Evolutionary conservation across 1,140 invertebrate genomes (phyloP).

Genomic region (Phymorhynchus buccinoides): DNA sequence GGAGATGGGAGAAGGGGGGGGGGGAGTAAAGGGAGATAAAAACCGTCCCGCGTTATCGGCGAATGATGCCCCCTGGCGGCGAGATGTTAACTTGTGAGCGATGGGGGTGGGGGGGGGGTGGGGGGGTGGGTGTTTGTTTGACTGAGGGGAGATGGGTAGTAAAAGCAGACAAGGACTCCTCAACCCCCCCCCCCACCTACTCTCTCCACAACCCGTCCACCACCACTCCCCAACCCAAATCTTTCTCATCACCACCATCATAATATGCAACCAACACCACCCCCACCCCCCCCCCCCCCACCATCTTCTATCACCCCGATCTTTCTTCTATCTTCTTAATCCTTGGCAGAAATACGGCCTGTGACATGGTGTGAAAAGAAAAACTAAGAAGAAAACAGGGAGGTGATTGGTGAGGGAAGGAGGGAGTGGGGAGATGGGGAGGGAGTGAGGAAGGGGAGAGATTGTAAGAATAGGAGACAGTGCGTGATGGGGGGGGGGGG

Average conservation of each 20-base stretch:
- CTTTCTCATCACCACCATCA: too few species aligned
- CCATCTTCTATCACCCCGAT: not conserved
- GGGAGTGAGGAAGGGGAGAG: not conserved
- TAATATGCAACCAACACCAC: too few species aligned
- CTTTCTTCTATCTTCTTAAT: not conserved
- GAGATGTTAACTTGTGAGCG: constrained; percentile 3
- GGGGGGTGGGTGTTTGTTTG: not conserved
- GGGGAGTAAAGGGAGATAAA: not conserved
- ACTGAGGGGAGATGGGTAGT: not conserved
- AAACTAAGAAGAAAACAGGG: not conserved
- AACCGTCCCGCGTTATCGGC: not conserved
- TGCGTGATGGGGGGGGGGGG: not conserved
- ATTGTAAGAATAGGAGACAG: too few species aligned
- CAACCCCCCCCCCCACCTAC: too few species aligned
- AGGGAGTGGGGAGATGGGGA: not conserved
- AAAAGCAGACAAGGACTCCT: too few species aligned
- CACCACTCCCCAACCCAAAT: too few species aligned
- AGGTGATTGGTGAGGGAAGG: not conserved
- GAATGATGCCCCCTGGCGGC: not conserved
- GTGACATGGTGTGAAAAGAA: not conserved
- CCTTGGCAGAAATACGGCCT: not conserved
- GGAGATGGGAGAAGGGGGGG: not conserved
- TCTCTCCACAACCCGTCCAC: too few species aligned
- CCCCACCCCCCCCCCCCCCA: not conserved
- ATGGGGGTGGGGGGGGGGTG: not conserved